These are phyloP conservation scores for Sarcophilus harrisii DNA, from an alignment of 2,797 vertebrate genomes.

Conservation along the genomic window DNA sequence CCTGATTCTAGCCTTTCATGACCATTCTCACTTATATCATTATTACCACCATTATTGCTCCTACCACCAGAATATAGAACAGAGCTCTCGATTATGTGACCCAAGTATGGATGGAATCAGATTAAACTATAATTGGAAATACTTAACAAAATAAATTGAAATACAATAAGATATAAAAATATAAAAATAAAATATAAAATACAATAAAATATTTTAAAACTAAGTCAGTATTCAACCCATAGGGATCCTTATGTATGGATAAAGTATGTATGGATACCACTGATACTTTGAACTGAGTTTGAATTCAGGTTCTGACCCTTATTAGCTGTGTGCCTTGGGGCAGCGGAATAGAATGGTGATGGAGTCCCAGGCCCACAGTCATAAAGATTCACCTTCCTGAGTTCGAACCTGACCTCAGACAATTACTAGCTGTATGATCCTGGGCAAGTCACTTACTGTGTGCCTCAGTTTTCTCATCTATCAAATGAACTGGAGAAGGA, in stretches of 20 bases:
- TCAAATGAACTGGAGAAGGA: neutral
- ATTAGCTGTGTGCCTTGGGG: neutral
- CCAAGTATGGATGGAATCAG: neutral
- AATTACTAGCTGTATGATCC: neutral
- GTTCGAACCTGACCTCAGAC: neutral
- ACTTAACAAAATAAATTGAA: neutral
- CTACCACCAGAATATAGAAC: neutral
- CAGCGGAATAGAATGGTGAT: neutral
- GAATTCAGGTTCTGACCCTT: neutral
- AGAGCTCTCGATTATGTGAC: neutral
- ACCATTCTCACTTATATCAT: neutral
- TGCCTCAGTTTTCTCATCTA: neutral
- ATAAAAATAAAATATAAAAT: too few species aligned
- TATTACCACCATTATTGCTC: neutral
- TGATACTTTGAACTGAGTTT: too few species aligned
- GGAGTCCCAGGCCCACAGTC: neutral
- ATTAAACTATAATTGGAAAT: neutral
- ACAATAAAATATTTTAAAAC: neutral
- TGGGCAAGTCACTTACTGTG: neutral
- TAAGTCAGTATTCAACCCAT: neutral
- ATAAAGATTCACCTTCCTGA: neutral
- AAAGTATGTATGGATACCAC: too few species aligned
- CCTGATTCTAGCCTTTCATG: too few species aligned
- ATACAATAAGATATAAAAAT: neutral
- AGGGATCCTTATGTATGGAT: neutral